Evolutionary conservation across 2,113 vertebrate species (phyloP).

Genomic region (Serinus canaria): DNA sequence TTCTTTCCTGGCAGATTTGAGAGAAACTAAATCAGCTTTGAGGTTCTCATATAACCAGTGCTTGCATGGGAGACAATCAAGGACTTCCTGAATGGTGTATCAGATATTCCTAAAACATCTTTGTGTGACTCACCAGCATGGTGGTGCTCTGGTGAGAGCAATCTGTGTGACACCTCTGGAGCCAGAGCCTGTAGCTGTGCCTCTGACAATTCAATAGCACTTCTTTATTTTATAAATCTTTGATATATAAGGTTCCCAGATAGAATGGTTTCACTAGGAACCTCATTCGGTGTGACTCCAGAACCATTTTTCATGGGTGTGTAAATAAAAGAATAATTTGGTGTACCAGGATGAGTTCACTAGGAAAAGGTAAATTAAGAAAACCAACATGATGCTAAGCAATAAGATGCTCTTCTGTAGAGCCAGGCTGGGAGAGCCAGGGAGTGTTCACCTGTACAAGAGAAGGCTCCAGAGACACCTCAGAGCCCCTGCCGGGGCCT

Average conservation of each 20-base stretch:
- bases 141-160: background rate
- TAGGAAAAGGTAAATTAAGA: background rate
- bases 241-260: background rate
- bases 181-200: background rate
- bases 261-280: background rate
- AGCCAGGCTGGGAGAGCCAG: background rate
- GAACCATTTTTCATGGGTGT: fast-evolving
- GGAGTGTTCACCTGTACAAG: background rate
- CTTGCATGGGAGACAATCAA: background rate
- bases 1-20: background rate
- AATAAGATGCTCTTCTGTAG: background rate
- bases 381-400: fast-evolving
- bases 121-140: background rate
- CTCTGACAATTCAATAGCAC: background rate
- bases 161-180: background rate
- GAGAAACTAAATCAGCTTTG: background rate
- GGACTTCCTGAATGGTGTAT: background rate
- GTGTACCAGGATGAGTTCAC: background rate
- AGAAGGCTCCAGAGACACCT: background rate
- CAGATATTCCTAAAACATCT: background rate
- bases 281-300: background rate
- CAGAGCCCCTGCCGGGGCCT: background rate
- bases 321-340: background rate
- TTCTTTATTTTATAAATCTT: background rate
- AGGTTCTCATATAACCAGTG: background rate